phyloP scores from a whole-genome alignment of 2,797 vertebrate genomes.

The Holocentrus rufus region DNA sequence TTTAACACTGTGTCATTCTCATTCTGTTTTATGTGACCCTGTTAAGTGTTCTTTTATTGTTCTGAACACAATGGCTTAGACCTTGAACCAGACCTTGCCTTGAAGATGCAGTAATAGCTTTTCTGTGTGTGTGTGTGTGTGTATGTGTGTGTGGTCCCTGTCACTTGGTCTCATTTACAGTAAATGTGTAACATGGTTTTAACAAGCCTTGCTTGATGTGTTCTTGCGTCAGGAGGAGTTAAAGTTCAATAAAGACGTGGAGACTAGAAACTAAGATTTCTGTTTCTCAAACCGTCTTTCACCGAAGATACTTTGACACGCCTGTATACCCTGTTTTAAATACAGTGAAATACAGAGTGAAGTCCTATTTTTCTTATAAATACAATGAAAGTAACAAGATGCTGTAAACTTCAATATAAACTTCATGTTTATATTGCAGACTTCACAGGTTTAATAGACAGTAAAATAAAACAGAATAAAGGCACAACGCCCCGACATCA shows the following conservation, averaged over 20 bases:
- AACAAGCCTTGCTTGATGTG: slow-evolving; percentile 51
- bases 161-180: slow-evolving; percentile 59
- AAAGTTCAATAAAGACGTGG: slow-evolving; percentile 64
- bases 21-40: slow-evolving; percentile 61
- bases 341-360: too few species aligned
- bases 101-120: slow-evolving; percentile 34
- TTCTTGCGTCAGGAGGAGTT: slow-evolving; percentile 64
- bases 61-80: slow-evolving; percentile 28
- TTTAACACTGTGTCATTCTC: background rate
- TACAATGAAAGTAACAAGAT: background rate
- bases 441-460: background rate
- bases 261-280: slow-evolving; percentile 17
- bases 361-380: background rate
- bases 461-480: background rate
- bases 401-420: too few species aligned
- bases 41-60: slow-evolving; percentile 62
- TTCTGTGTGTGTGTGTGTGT: slow-evolving; percentile 33
- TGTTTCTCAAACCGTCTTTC: background rate
- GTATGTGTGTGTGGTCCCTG: background rate
- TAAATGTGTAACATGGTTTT: slow-evolving; percentile 80
- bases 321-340: background rate
- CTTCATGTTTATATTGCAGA: background rate
- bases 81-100: slow-evolving; percentile 60
- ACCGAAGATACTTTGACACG: background rate
- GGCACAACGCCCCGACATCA: background rate